Percentiles rank a stretch among this genome's conserved stretches.
Evolutionary conservation across 1,140 invertebrate genomes (phyloP).

Genomic region (Diabrotica virgifera): DNA sequence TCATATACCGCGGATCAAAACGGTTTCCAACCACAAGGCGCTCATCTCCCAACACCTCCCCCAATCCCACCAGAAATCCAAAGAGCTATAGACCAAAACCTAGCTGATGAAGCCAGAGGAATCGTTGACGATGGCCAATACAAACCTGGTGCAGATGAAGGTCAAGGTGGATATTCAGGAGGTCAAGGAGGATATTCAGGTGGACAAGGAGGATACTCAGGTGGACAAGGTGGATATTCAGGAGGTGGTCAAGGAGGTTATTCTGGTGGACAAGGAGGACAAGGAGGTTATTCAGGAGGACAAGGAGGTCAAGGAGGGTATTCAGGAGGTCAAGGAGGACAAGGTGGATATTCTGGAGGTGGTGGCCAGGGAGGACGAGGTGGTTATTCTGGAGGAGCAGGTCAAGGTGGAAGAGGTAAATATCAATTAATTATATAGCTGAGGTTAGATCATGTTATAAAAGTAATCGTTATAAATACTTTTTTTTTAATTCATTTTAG

Average conservation of each 20-base stretch:
- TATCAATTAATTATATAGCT: background rate
- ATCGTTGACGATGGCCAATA: conserved; percentile 40
- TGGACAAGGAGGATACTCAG: background rate
- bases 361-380: background rate
- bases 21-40: conserved; percentile 54
- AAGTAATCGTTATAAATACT: too few relatives aligned
- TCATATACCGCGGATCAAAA: conserved; percentile 58
- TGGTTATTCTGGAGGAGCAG: background rate
- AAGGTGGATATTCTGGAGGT: background rate
- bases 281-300: conserved; percentile 4
- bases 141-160: conserved; percentile 27
- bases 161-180: conserved; percentile 10
- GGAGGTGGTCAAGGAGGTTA: conserved; percentile 4
- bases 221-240: conserved; percentile 2
- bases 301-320: background rate
- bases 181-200: conserved; percentile 18
- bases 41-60: conserved; percentile 53
- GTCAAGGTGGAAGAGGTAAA: background rate
- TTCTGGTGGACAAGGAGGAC: conserved; percentile 4
- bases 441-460: too few relatives aligned
- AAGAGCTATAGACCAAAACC: conserved; percentile 52
- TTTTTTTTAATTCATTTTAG: background rate
- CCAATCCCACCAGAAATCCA: conserved; percentile 52
- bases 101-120: conserved; percentile 39
- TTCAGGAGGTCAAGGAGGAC: background rate